Evolutionary conservation across 1,140 invertebrate species (phyloP), one percentile per base, ranked within the genome.

Genomic region (Micrasema longulum): DNA sequence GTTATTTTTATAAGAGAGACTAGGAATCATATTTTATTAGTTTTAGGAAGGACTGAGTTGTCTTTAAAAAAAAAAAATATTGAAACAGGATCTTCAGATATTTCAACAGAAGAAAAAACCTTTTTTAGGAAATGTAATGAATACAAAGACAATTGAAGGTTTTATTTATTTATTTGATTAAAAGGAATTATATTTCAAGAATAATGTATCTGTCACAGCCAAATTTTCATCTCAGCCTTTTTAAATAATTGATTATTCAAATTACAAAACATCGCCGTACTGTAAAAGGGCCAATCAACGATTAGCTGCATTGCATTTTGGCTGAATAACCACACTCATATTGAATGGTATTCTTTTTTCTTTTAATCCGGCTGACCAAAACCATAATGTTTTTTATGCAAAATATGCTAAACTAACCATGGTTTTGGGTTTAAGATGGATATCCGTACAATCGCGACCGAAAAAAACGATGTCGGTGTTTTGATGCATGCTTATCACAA

Each of bases 1-100:
- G 5, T 43, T 48, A n/a, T 23, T 47, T 64, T 14, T 64, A 45
- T 64, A 18, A 22, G 20, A 52, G 22, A 52, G 48, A 18, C 22
- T 52, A 9, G 3, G 22, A 52, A 52, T 52, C 12, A 20, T 10
- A 20, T 20, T 52, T 52, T 52, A 20, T 18, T 52, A 23, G 48
- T 52, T 52, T 18, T 12, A 20, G 48, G 48, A 4, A 18, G 47
- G 14, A 12, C 23, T 14, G n/a, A 14, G n/a, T 45, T 45, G n/a
- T 45, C 3, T 45, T 9, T 14, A 3, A 6, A 45, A 45, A 45
- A 45, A 45, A 14, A 6, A 45, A 45, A 45, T 9, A 45, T 14
- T n/a, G n/a, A 45, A 45, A 45, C n/a, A 16, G 5, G n/a, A 14
- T 14, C n/a, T 4, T 14, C n/a, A n/a, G n/a, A n/a, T n/a, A n/a